Evolutionary conservation across 2,888 invertebrate genomes (phyloP), one percentile per base, ranked within the genome.

Genomic region (Drosophila kambysellisi): DNA sequence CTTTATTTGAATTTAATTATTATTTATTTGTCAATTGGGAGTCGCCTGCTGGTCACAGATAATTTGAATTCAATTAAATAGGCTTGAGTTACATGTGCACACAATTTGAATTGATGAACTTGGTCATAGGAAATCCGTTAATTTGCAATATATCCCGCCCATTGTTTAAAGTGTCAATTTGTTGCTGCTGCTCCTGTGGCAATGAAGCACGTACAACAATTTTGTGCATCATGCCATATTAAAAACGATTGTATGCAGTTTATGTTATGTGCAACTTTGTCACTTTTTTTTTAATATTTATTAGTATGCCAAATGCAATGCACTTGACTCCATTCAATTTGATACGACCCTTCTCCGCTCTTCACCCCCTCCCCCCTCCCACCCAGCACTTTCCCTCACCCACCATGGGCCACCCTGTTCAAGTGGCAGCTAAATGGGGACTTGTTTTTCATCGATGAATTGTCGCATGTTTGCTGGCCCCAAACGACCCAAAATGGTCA

Each of bases 241-340:
- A 70, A 70, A 77, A 70, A 61, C 52, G 46, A 79, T 79, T 69
- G 69, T 56, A 48, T 43, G 69, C 65, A 74, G 74, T 62, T 58
- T 76, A 64, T 73, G 67, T 67, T 37, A 53, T 78, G 63, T 63
- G 30, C 46, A 58, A 60, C 64, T 52, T 74, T 68, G 68, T 39
- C 79, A 68, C 61, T 77, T 70, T 25, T 77, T 70, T 25, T 76
- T 79, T 60, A 61, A 74, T 76, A 80, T 78, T 78, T 80, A 80
- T 78, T 80, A 80, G 76, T 80, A 78, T 80, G 81, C 71, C 81
- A 71, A 66, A 86, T 85, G 83, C 75, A 83, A 74, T 83, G 87
- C 89, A 88, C 83, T 83, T 83, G 83, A 83, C 84, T 78, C 54
- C 63, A 71, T 83, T 75, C 82, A 84, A 82, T 82, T 83, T 73